Evolutionary conservation across 1,140 invertebrate species (phyloP).

Genomic region (Drosophila erecta): DNA sequence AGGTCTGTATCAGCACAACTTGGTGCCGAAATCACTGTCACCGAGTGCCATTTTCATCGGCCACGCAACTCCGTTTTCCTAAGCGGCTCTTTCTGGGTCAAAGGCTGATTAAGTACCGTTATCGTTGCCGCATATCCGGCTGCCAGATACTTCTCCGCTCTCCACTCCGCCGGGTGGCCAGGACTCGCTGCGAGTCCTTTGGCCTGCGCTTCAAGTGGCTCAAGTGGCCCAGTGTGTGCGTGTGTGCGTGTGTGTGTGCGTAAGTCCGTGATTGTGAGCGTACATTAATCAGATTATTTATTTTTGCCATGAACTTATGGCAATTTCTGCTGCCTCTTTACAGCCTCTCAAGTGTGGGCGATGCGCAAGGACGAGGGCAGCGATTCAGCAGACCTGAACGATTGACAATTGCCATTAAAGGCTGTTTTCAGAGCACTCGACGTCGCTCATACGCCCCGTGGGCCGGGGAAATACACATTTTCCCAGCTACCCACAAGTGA

Average conservation of each 20-base stretch:
- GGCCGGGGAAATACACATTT: conserved; percentile 1
- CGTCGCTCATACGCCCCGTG: conserved; percentile 28
- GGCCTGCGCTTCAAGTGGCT: conserved; percentile 24
- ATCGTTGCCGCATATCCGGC: conserved; percentile 43
- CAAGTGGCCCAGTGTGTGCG: conserved; percentile 7
- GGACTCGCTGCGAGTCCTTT: conserved; percentile 2
- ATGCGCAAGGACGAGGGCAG: not conserved
- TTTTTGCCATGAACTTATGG: conserved; percentile 55
- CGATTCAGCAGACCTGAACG: conserved; percentile 25
- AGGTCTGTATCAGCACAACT: not conserved
- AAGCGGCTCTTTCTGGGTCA: conserved; percentile 27
- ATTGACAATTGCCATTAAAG: conserved; percentile 42
- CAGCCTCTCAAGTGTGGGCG: conserved; percentile 1
- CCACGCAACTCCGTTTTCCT: not conserved
- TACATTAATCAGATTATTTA: conserved; percentile 73
- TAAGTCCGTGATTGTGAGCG: conserved; percentile 25
- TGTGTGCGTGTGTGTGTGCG: not conserved
- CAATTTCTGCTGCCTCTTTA: conserved; percentile 26
- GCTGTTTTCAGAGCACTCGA: conserved; percentile 32
- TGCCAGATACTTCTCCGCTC: conserved; percentile 5
- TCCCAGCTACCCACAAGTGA: too few species aligned
- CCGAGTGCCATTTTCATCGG: not conserved
- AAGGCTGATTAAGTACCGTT: conserved; percentile 73
- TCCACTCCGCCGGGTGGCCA: not conserved
- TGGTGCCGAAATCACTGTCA: not conserved